Percentiles rank a stretch among this genome's conserved stretches.
Conservation (phyloP, 1,140 invertebrate species). For the Copidosoma floridanum region DNA sequence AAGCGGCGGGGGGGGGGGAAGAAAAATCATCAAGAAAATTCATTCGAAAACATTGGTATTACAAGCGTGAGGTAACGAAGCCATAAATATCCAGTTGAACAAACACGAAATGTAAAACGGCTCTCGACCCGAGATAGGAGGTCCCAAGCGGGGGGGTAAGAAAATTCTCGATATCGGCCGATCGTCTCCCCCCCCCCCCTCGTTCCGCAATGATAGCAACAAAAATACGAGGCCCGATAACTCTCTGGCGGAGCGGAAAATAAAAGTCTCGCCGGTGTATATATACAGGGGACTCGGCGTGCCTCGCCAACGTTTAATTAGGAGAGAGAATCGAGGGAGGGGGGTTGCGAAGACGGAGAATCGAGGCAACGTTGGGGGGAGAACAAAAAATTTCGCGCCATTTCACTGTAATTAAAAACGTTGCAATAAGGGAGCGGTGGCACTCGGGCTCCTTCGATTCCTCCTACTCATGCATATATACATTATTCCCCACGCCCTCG, state of each 20-base stretch:
- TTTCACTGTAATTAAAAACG: constrained; percentile 50
- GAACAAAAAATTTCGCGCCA: constrained; percentile 43
- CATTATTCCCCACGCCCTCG: constrained; percentile 24
- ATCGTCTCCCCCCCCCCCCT: no score
- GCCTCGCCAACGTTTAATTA: constrained; percentile 27
- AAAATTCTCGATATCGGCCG: no score
- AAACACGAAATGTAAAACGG: constrained; percentile 15
- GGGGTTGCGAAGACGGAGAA: constrained; percentile 20
- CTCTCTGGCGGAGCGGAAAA: constrained; percentile 14
- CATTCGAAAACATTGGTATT: no score
- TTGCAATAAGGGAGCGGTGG: constrained; percentile 39
- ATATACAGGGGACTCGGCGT: constrained; percentile 19
- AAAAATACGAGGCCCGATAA: background rate
- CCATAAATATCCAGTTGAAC: constrained; percentile 5
- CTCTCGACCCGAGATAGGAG: background rate
- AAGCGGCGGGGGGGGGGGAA: no score
- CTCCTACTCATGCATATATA: constrained; percentile 5
- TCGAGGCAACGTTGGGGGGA: constrained; percentile 21
- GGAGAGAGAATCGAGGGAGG: constrained; percentile 5
- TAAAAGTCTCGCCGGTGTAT: constrained; percentile 9
- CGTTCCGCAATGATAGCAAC: no score
- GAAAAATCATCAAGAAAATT: no score
- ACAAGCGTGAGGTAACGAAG: background rate
- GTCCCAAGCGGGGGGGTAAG: no score
- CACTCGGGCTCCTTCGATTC: background rate